Conservation (phyloP, 1,140 invertebrate genomes). For the Orius insidiosus region DNA sequence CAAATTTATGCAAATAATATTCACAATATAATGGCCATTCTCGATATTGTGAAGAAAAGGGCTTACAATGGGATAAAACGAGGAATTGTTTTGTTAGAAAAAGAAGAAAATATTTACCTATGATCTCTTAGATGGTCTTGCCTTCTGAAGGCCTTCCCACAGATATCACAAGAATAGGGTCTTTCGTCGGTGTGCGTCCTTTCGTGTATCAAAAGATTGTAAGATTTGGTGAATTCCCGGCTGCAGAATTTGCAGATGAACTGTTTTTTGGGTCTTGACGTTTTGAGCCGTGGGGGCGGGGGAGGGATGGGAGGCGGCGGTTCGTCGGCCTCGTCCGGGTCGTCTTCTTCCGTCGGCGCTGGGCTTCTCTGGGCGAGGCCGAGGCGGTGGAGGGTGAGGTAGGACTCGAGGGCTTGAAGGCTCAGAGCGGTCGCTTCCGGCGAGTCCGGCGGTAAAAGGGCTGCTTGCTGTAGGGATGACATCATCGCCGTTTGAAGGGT, state of each 20-base stretch:
- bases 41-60: too few species aligned
- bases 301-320: constrained; percentile 19
- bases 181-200: constrained; percentile 95
- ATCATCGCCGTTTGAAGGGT: constrained; percentile 60
- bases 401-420: constrained; percentile 64
- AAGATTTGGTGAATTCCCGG: constrained; percentile 93
- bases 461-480: constrained; percentile 53
- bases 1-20: too few species aligned
- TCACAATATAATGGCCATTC: too few species aligned
- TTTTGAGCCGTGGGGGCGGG: constrained; percentile 27
- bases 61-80: too few species aligned
- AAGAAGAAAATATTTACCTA: constrained; percentile 21
- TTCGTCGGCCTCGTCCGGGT: constrained; percentile 14
- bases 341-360: constrained; percentile 31
- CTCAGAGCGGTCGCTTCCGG: constrained; percentile 61
- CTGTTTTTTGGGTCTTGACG: constrained; percentile 43
- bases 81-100: too few species aligned
- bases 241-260: constrained; percentile 88
- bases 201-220: constrained; percentile 94
- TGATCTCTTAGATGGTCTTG: constrained; percentile 33
- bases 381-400: constrained; percentile 57
- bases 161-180: constrained; percentile 95
- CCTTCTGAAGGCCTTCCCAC: constrained; percentile 53
- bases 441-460: constrained; percentile 53
- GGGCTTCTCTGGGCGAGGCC: constrained; percentile 27